A percentile compares a stretch with the other conserved stretches of the same genome.
Conservation (phyloP, 2,888 invertebrate genomes). For the Leptopilina myrica region DNA sequence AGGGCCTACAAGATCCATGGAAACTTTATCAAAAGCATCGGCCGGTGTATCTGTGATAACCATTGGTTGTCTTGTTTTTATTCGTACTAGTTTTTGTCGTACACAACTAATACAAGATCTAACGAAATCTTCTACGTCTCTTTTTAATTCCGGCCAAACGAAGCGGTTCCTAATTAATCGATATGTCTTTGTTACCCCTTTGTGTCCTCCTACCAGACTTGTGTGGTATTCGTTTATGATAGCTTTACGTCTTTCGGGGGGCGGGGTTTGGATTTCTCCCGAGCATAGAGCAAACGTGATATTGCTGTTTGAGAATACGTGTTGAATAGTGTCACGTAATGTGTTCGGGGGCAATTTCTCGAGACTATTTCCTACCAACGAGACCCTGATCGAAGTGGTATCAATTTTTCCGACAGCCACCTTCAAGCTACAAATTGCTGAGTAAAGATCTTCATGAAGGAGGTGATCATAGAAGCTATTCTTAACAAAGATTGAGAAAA, state of each 20-base stretch:
- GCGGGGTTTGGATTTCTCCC: slow-evolving; percentile 14
- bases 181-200: slow-evolving; percentile 46
- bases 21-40: not conserved
- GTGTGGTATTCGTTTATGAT: slow-evolving; percentile 49
- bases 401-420: not conserved
- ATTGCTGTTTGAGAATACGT: not conserved
- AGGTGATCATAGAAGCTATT: not conserved
- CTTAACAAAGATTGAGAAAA: not conserved
- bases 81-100: slow-evolving; percentile 48
- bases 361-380: not conserved
- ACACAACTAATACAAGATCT: slow-evolving; percentile 51
- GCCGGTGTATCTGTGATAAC: slow-evolving; percentile 47
- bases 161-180: slow-evolving; percentile 41
- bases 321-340: not conserved
- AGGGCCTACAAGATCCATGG: not conserved
- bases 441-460: not conserved
- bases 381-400: not conserved
- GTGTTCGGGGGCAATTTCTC: not conserved
- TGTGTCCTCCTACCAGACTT: slow-evolving; percentile 49
- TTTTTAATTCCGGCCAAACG: slow-evolving; percentile 49
- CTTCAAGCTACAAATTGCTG: not conserved
- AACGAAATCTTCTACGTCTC: slow-evolving; percentile 47
- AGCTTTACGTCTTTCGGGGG: slow-evolving; percentile 33
- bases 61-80: slow-evolving; percentile 51
- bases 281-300: slow-evolving; percentile 22